Conservation (phyloP, 2,113 vertebrate species). For the Malurus alboscapulatus region DNA sequence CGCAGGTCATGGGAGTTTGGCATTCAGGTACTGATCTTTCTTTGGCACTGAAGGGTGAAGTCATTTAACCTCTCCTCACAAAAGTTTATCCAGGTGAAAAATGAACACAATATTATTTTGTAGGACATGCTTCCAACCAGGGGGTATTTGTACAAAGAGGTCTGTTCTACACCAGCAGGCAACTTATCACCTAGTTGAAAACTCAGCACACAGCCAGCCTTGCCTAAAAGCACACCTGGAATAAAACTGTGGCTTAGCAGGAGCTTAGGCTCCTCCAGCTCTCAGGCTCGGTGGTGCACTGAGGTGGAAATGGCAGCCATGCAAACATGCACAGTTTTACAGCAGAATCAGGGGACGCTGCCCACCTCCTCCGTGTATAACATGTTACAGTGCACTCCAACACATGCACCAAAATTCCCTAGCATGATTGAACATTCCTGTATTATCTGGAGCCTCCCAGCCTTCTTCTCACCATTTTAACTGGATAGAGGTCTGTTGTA, state of each 20-base stretch:
- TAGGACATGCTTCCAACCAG: background rate
- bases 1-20: background rate
- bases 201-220: background rate
- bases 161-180: background rate
- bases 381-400: accelerated
- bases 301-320: background rate
- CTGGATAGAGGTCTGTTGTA: background rate
- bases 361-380: background rate
- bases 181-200: background rate
- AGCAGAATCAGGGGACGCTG: background rate
- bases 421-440: background rate
- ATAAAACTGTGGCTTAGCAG: background rate
- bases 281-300: background rate
- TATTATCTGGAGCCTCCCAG: background rate
- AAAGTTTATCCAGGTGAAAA: constrained; percentile 27
- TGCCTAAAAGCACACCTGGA: background rate
- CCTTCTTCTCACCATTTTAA: background rate
- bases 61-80: background rate
- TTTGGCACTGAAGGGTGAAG: background rate
- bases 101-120: background rate
- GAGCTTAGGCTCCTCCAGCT: background rate
- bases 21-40: background rate
- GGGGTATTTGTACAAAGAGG: background rate
- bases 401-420: background rate
- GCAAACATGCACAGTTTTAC: background rate